These are phyloP conservation scores for Opisthocomus hoazin DNA, from an alignment of 2,113 vertebrate species.

Conservation along the genomic window DNA sequence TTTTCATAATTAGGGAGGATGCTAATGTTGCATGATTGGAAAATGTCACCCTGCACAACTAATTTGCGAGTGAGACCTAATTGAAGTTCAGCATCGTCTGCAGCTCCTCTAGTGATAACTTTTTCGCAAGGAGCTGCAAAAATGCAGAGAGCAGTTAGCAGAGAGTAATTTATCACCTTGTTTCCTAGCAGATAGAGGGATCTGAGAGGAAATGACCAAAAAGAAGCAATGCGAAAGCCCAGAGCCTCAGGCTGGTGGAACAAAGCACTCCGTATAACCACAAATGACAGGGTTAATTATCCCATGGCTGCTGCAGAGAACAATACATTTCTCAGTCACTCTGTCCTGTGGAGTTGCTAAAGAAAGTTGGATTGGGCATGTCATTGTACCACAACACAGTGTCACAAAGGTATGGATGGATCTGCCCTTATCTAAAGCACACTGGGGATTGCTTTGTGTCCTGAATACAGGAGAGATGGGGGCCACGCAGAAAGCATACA, in stretches of 20 bases:
- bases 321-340: background rate
- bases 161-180: constrained; percentile 26
- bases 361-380: background rate
- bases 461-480: background rate
- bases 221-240: background rate
- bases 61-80: constrained; percentile 64
- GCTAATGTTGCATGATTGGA: constrained; percentile 72
- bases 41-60: constrained; percentile 71
- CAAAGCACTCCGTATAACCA: background rate
- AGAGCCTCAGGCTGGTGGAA: background rate
- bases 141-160: background rate
- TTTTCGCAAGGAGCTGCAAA: background rate
- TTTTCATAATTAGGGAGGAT: constrained; percentile 70
- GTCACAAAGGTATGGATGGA: background rate
- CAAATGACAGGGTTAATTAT: constrained; percentile 40
- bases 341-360: background rate
- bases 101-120: constrained; percentile 30
- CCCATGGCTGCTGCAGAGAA: background rate
- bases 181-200: background rate
- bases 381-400: background rate
- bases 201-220: constrained; percentile 28
- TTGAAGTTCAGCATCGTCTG: constrained; percentile 66
- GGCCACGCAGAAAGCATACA: background rate
- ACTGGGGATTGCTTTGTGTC: background rate
- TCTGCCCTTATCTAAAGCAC: background rate